Conservation (phyloP, 2,888 invertebrate species). For the Macrosoma leucophasiata region DNA sequence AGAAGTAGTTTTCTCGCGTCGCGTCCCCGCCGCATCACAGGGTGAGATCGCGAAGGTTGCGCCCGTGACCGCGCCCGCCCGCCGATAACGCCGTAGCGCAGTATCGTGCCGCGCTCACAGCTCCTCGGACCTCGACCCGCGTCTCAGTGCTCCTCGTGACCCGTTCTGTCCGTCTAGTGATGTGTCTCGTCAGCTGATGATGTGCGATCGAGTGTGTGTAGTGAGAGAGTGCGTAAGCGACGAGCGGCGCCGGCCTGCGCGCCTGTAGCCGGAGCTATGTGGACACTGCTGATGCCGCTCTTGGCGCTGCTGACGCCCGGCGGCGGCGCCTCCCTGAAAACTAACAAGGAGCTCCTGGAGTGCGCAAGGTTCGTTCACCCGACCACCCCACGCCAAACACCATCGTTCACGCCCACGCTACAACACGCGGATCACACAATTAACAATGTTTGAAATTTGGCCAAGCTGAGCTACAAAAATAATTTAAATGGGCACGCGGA, state of each 20-base stretch:
- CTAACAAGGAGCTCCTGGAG: constrained; percentile 63
- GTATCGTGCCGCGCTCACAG: constrained; percentile 61
- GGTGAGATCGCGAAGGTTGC: constrained; percentile 71
- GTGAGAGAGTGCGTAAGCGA: constrained; percentile 54
- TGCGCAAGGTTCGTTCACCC: constrained; percentile 64
- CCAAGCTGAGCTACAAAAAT: constrained; percentile 60
- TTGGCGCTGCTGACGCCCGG: constrained; percentile 52
- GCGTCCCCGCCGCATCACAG: constrained; percentile 44
- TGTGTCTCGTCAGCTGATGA: constrained; percentile 56
- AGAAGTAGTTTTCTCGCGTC: constrained; percentile 29
- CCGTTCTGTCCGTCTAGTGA: constrained; percentile 38
- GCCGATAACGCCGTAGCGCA: constrained; percentile 48
- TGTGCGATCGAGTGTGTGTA: constrained; percentile 57
- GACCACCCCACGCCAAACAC: background rate
- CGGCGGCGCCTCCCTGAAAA: constrained; percentile 51
- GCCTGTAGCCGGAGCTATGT: constrained; percentile 62
- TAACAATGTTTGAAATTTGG: constrained; percentile 23
- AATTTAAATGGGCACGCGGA: constrained; percentile 57
- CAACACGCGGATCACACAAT: background rate
- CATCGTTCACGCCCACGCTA: background rate
- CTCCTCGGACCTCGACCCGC: constrained; percentile 55
- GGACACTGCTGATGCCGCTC: constrained; percentile 51
- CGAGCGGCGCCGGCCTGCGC: constrained; percentile 42
- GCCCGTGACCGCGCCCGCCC: constrained; percentile 68
- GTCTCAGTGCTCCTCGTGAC: constrained; percentile 28